Evolutionary conservation across 2,888 invertebrate genomes (phyloP).

Genomic region (Macaria liturata): DNA sequence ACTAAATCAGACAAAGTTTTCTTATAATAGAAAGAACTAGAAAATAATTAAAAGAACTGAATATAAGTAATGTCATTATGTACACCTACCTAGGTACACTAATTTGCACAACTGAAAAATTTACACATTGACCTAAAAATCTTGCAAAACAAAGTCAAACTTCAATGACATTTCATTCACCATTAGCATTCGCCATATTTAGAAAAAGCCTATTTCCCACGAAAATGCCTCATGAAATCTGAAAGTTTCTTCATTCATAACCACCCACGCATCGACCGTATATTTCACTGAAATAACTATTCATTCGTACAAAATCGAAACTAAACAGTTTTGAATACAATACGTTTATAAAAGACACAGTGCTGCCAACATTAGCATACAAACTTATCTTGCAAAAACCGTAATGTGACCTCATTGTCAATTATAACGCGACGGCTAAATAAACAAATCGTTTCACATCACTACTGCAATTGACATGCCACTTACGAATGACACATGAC

Average conservation of each 20-base stretch:
- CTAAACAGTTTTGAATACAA: too few relatives aligned
- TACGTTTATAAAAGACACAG: too few relatives aligned
- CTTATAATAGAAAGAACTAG: too few relatives aligned
- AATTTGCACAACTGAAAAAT: too few relatives aligned
- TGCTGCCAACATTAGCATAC: too few relatives aligned
- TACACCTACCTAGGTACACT: too few relatives aligned
- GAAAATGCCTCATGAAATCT: slow-evolving; percentile 28
- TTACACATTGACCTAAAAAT: neutral
- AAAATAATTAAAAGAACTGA: too few relatives aligned
- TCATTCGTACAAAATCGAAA: too few relatives aligned
- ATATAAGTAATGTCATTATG: too few relatives aligned
- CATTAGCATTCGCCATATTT: slow-evolving; percentile 14
- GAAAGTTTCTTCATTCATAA: slow-evolving; percentile 35
- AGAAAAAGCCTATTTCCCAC: slow-evolving; percentile 27
- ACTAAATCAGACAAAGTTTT: too few relatives aligned
- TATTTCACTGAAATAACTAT: too few relatives aligned
- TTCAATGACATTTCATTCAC: slow-evolving; percentile 4
- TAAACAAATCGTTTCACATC: slow-evolving; percentile 24
- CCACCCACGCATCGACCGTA: slow-evolving; percentile 29
- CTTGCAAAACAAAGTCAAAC: neutral
- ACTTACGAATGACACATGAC: neutral
- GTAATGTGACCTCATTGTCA: slow-evolving; percentile 47
- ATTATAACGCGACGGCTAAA: slow-evolving; percentile 38
- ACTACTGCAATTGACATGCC: slow-evolving; percentile 17
- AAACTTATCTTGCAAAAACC: slow-evolving; percentile 30